Evolutionary conservation across 1,140 invertebrate species (phyloP), one percentile per base, ranked within the genome.

Genomic region (Temnothorax longispinosus): DNA sequence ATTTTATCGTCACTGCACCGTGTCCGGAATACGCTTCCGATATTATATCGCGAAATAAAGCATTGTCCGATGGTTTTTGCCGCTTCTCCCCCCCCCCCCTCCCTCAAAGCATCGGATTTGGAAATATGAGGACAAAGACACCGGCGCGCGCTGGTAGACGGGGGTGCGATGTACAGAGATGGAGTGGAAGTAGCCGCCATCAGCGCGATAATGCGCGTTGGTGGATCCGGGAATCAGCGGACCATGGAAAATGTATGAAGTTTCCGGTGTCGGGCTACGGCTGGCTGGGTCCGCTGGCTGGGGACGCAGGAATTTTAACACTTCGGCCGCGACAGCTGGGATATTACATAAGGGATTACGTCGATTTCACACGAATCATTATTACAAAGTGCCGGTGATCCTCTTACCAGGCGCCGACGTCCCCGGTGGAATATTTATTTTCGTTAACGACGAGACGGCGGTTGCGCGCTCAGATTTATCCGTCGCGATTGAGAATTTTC

Each of bases 221-320:
- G 85, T 89, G 88, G 88, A 90, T 88, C 88, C 87, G 85, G 77
- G 91, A 91, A 86, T 84, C 91, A 90, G 85, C 85, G 88, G 90
- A 92, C 93, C 93, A 94, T 94, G 92, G 92, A 94, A 94, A 94
- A 94, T 94, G 92, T 94, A 94, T 93, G 93, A 94, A 94, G 91
- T 89, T 92, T 89, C 86, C 89, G 90, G 88, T 87, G 80, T 87
- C 84, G 72, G 52, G 80, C 56, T 74, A 88, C 72, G 90, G 88
- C 84, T 91, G 88, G 90, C 89, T 89, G 89, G 52, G 72, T 86
- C 52, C 65, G 54, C 71, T 58, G 71, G 64, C 85, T 74, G 71
- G 81, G 58, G 58, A 87, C 76, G 88, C 64, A 84, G 85, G 72
- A 91, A 91, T 91, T 91, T 91, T 89, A 91, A 89, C 88, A 91